Base-by-base conservation (phyloP, 2,888 invertebrate genomes). In the Branchellion lobata region DNA sequence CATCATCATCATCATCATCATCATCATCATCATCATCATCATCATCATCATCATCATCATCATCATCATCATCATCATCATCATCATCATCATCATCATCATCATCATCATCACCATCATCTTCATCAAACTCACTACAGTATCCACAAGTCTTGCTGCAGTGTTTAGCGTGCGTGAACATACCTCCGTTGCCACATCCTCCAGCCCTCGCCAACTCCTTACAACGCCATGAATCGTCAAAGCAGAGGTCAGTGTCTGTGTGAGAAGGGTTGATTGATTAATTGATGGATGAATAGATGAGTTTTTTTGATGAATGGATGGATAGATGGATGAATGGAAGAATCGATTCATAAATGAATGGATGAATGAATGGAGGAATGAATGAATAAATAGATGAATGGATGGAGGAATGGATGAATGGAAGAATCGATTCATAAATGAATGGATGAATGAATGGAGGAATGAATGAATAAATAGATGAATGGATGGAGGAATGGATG, bases 121-220 rank as follows among this genome's bases (percentile, higher is more conserved):
- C 72, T 21, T 31, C 72, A 1, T 40, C 14, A 5, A 5, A 82
- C 82, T 82, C 51, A 82, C 82, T 80, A 40, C 82, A 82, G 51
- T 81, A 74, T 29, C 81, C 79, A 65, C 82, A 82, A 11, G 82
- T 81, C 51, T 73, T 36, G 75, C 79, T 81, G 80, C 82, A 82
- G 80, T 81, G 74, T 71, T 80, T 82, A 73, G 81, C 81, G 79
- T 79, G 82, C 69, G 80, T 80, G 78, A 81, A 73, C 36, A 79
- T 27, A 27, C 75, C 78, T 14, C 36, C 78, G 76, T 76, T 81
- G 24, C 51, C 72, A 69, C 82, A 82, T 21, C 78, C 40, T 18
- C 82, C 82, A 47, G 75, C 51, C 31, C 40, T 27, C 11, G 82
- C 80, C 65, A 76, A 76, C 27, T 79, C 71, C 11, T 33, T 47